Evolutionary conservation across 2,888 invertebrate species (phyloP), one percentile per base, ranked within the genome.

Genomic region (Carterocephalus palaemon): DNA sequence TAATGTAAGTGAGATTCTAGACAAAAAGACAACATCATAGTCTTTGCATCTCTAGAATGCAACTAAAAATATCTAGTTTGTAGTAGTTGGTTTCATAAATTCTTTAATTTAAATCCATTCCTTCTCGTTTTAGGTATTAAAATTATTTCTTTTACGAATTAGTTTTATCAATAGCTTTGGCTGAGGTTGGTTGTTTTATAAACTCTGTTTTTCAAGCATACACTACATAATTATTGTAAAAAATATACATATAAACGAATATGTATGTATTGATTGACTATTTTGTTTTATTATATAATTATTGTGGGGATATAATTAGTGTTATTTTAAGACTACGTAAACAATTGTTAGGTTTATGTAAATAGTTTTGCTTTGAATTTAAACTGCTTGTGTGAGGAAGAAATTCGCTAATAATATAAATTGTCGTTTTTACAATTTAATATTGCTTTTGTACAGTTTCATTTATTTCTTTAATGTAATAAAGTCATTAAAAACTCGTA

Each of bases 81-180:
- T 54, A 57, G 49, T 62, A 64, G 61, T 61, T 63, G 60, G 67
- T 67, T 70, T 63, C 60, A 65, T 64, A 57, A 67, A 60, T 59
- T 59, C 64, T 63, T 60, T 66, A 60, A 64, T 67, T 69, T 64
- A 63, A 72, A 74, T 79, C 75, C 83, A 83, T 84, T 84, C 83
- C 83, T 83, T 73, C 64, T 70, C 69, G 70, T 69, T 75, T 71
- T 78, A 76, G 70, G 67, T 73, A 66, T 63, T 70, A 70, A 45
- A 43, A 49, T 47, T 40, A 46, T 46, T 45, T 39, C 15, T 41
- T 45, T 36, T 28, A 5, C 42, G 32, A 37, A 32, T 31, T 32
- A 42, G 38, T 7, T 40, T n/a, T 49, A 31, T 48, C 48, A 48
- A 56, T 62, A 48, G 31, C 62, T 60, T 61, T 56, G 56, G 57